phyloP scores from a whole-genome alignment of 2,797 vertebrate genomes.

The Cryptoblepharus egeriae region DNA sequence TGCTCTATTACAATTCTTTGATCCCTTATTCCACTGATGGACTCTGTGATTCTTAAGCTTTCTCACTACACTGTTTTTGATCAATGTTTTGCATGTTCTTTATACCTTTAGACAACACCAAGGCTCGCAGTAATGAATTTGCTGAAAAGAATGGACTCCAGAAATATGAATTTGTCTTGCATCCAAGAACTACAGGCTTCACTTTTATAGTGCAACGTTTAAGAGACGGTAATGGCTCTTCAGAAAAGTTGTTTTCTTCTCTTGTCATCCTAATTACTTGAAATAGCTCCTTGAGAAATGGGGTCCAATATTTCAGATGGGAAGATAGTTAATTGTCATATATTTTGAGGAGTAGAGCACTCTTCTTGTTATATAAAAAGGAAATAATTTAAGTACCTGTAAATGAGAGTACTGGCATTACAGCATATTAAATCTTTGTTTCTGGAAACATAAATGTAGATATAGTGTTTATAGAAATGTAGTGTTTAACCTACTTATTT shows the following conservation, averaged over 20 bases:
- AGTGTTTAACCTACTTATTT: too few relatives aligned
- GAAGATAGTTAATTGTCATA: neutral
- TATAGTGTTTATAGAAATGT: too few relatives aligned
- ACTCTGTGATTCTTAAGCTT: neutral
- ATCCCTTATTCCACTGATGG: conserved; percentile 18
- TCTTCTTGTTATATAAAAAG: neutral
- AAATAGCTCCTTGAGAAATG: neutral
- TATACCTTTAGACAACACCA: conserved; percentile 86
- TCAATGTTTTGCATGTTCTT: conserved; percentile 43
- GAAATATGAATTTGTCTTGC: conserved; percentile 91
- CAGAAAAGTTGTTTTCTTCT: conserved; percentile 2
- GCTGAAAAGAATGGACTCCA: conserved; percentile 88
- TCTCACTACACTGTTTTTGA: conserved; percentile 22
- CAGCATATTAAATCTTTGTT: neutral
- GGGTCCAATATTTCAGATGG: neutral
- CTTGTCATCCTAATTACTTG: conserved; percentile 16
- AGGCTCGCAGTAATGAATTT: conserved; percentile 87
- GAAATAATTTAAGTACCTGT: neutral
- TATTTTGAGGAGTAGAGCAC: neutral
- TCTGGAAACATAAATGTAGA: neutral
- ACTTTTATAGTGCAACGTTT: conserved; percentile 93
- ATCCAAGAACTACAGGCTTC: conserved; percentile 95
- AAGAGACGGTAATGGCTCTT: conserved; percentile 85
- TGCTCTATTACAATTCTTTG: conserved; percentile 21
- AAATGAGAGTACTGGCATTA: neutral